Percentiles rank a stretch among this genome's conserved stretches.
Evolutionary conservation across 2,113 vertebrate species (phyloP).

Genomic region (Gobius niger): DNA sequence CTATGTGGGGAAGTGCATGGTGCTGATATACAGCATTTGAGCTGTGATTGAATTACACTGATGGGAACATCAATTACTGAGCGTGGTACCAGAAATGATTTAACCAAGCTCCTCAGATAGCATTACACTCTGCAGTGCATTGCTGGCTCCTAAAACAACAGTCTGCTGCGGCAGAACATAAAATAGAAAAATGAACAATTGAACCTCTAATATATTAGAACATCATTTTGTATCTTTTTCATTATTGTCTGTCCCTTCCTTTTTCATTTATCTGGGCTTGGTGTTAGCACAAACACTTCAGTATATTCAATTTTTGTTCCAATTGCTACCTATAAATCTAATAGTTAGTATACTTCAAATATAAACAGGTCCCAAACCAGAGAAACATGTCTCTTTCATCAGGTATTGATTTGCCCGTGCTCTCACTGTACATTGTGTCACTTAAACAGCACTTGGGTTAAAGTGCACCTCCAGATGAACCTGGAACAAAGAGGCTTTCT

Average conservation of each 20-base stretch:
- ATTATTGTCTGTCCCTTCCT: too few relatives aligned
- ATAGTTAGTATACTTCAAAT: too few relatives aligned
- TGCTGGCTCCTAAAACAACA: constrained; percentile 34
- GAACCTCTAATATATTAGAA: background rate
- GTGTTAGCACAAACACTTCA: too few relatives aligned
- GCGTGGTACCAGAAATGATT: constrained; percentile 43
- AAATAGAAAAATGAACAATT: background rate
- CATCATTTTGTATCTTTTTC: too few relatives aligned
- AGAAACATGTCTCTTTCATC: background rate
- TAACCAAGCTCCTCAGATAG: constrained; percentile 52
- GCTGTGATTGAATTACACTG: constrained; percentile 71
- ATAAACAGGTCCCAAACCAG: too few relatives aligned
- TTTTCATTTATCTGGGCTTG: too few relatives aligned
- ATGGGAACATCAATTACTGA: constrained; percentile 70
- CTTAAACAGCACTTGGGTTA: background rate
- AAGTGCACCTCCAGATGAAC: background rate
- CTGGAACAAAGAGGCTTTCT: background rate
- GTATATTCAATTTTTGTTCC: too few relatives aligned
- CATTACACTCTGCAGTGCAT: constrained; percentile 35
- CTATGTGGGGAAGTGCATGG: constrained; percentile 63
- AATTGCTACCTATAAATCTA: too few relatives aligned
- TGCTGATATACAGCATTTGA: constrained; percentile 68
- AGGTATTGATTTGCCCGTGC: background rate
- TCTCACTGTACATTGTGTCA: background rate
- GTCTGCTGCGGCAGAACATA: background rate